phyloP scores from a whole-genome alignment of 2,888 invertebrate genomes.

The Drosophila greeni region DNA sequence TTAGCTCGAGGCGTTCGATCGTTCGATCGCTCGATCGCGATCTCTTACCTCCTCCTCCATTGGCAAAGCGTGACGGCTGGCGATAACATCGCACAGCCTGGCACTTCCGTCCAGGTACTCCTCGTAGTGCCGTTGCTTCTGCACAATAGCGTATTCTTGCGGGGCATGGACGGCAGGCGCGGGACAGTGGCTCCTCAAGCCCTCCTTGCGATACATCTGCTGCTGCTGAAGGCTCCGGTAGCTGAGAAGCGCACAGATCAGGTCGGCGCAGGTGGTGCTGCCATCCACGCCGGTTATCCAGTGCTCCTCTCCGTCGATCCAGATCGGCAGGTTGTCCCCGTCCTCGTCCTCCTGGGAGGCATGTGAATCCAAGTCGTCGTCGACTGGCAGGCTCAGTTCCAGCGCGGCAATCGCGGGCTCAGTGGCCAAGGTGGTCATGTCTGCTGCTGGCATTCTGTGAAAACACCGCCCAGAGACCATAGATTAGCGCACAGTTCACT shows the following conservation, averaged over 20 bases:
- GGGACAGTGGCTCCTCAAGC: neutral
- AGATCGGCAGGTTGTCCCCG: constrained; percentile 84
- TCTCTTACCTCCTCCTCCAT: constrained; percentile 51
- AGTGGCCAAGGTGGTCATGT: constrained; percentile 22
- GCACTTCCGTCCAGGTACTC: constrained; percentile 74
- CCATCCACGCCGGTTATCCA: constrained; percentile 89
- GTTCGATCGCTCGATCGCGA: constrained; percentile 3
- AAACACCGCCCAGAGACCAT: constrained; percentile 5
- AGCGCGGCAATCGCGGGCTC: constrained; percentile 8
- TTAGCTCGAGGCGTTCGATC: neutral
- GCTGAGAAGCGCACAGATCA: constrained; percentile 85
- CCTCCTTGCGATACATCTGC: constrained; percentile 8
- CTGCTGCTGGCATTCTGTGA: constrained; percentile 20
- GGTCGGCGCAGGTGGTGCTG: constrained; percentile 88
- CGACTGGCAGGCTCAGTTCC: neutral
- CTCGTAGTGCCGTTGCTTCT: constrained; percentile 64
- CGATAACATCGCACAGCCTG: constrained; percentile 68
- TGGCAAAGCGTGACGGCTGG: constrained; percentile 50
- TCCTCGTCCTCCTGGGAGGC: constrained; percentile 66
- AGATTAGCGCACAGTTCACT: constrained; percentile 18
- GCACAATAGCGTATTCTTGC: constrained; percentile 33
- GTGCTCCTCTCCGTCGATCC: constrained; percentile 87
- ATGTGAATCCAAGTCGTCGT: constrained; percentile 8
- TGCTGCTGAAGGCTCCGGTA: constrained; percentile 77
- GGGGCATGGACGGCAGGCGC: neutral